Evolutionary conservation across 2,113 vertebrate species (phyloP).

Genomic region (Lathamus discolor): DNA sequence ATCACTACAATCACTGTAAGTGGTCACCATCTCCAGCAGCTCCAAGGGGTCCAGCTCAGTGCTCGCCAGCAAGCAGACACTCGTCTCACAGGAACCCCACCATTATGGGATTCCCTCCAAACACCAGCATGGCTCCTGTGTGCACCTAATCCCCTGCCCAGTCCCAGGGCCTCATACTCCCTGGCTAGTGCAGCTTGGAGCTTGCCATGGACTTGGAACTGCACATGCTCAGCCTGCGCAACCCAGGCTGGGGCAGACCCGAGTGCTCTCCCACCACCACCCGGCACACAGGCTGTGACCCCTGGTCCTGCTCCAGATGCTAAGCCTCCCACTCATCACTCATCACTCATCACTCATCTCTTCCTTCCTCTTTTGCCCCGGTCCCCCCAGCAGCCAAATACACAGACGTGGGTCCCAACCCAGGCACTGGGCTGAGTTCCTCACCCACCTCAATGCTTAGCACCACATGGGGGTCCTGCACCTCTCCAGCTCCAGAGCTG

Average conservation of each 20-base stretch:
- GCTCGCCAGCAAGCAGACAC: background rate
- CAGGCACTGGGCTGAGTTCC: background rate
- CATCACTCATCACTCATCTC: background rate
- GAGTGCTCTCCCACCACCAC: background rate
- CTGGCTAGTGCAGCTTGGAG: background rate
- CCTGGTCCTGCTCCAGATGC: background rate
- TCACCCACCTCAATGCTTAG: background rate
- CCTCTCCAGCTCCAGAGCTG: too few species aligned
- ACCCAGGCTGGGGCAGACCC: background rate
- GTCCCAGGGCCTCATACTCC: background rate
- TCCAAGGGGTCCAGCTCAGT: background rate
- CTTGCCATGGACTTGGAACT: background rate
- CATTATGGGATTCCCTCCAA: too few species aligned
- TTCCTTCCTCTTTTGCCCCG: background rate
- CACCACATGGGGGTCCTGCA: background rate
- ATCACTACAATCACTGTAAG: background rate
- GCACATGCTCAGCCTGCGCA: too few species aligned
- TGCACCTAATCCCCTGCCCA: background rate
- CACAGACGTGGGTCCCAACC: fast-evolving
- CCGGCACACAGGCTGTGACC: background rate
- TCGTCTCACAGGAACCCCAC: background rate
- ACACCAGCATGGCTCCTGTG: background rate
- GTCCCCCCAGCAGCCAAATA: background rate
- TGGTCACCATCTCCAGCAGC: background rate
- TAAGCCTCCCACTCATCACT: background rate